phyloP scores from a whole-genome alignment of 2,888 invertebrate genomes.

The Carcina quercana region DNA sequence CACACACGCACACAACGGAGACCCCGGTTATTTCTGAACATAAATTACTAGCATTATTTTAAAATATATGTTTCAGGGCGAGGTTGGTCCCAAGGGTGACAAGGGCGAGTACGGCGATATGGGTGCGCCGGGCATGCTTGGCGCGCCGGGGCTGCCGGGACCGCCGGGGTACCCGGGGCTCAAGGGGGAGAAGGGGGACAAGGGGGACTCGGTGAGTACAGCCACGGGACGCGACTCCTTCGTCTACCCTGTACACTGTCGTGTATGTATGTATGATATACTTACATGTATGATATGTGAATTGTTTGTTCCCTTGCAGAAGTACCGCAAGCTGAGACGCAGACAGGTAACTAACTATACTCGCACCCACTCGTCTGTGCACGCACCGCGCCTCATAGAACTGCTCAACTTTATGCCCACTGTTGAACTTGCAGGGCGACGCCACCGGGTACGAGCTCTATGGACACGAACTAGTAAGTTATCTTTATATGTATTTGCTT shows the following conservation, averaged over 20 bases:
- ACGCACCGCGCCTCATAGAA: no score
- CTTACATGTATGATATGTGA: no score
- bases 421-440: slow-evolving; percentile 83
- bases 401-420: slow-evolving; percentile 69
- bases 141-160: slow-evolving; percentile 90
- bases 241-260: neutral
- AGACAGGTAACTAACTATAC: slow-evolving; percentile 80
- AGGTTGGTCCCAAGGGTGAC: slow-evolving; percentile 89
- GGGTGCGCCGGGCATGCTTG: slow-evolving; percentile 95
- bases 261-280: slow-evolving; percentile 1
- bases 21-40: no score
- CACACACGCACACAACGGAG: no score
- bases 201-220: slow-evolving; percentile 92
- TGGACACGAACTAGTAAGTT: slow-evolving; percentile 82
- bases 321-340: slow-evolving; percentile 88
- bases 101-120: slow-evolving; percentile 94
- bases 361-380: no score
- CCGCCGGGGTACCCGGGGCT: slow-evolving; percentile 91
- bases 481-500: neutral
- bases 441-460: slow-evolving; percentile 83
- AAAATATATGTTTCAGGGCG: slow-evolving; percentile 79
- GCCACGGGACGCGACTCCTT: neutral
- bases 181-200: slow-evolving; percentile 94
- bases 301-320: no score
- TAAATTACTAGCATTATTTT: no score